Evolutionary conservation across 2,113 vertebrate genomes (phyloP), one percentile per base, ranked within the genome.

Genomic region (Acinonyx jubatus): DNA sequence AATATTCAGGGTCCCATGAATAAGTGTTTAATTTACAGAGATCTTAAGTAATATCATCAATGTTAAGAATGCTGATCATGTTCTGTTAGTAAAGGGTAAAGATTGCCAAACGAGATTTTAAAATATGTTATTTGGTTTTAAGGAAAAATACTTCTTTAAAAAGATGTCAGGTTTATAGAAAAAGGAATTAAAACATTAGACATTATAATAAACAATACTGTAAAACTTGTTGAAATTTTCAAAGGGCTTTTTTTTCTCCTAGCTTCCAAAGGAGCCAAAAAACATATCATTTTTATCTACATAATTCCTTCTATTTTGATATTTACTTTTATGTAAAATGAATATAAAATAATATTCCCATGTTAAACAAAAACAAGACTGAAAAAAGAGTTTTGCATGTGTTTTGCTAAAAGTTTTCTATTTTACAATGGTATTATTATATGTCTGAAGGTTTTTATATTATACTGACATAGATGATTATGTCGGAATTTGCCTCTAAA

Each of bases 1-100:
- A 98, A 97, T 73, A 98, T 31, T 48, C 33, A 21, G 50, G 19
- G 63, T 92, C 23, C 41, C 48, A 89, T 69, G 48, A 76, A 97
- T 29, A 94, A 87, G 3, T 55, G 1, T 89, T 66, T 31, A 80
- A 52, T 36, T 50, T 88, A 50, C 48, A 25, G 9, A 92, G 27
- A 81, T 36, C 16, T 88, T 52, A 85, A 69, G 16, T 52, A 57
- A 36, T 12, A 63, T 50, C n/a, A 81, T 55, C 63, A 63, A 76
- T 68, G 4, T 33, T 65, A 61, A 89, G 13, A 29, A 79, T 73
- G 18, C 2, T 88, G 23, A 85, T 12, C 48, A 25, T 55, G 16
- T 63, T 82, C 41, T 94, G 2, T 63, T 82, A 92, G 4, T 78
- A 9, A 89, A 69, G 18, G 57, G 41, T 33, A 68, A 80, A 83